Conservation (phyloP, 2,797 vertebrate species). For the Margarornis squamiger region DNA sequence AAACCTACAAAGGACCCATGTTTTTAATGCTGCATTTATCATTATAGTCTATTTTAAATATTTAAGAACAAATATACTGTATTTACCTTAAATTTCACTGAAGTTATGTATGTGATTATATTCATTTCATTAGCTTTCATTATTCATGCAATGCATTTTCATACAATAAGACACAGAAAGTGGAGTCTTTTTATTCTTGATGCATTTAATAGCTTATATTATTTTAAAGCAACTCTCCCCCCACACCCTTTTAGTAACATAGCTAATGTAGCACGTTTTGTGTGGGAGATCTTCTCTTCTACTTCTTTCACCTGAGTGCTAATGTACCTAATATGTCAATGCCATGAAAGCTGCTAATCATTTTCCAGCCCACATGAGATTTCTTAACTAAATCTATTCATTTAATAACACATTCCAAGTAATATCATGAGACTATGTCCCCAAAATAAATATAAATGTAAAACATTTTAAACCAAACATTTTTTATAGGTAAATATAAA, state of each 20-base stretch:
- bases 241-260: background rate
- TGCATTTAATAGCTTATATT: background rate
- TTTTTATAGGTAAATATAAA: background rate
- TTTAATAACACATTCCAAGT: background rate
- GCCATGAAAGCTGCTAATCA: constrained; percentile 11
- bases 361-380: background rate
- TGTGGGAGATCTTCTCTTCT: constrained; percentile 11
- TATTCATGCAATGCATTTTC: background rate
- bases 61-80: background rate
- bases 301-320: constrained; percentile 12
- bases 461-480: background rate
- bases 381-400: constrained; percentile 4
- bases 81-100: background rate
- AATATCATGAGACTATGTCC: background rate
- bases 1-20: background rate
- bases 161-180: background rate
- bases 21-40: background rate
- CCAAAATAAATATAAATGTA: background rate
- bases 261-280: background rate
- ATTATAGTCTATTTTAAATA: background rate
- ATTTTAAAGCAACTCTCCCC: background rate
- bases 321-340: background rate
- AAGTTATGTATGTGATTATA: background rate
- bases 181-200: background rate
- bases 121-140: background rate